phyloP scores from a whole-genome alignment of 2,888 invertebrate species.

The Synergus umbraculus region DNA sequence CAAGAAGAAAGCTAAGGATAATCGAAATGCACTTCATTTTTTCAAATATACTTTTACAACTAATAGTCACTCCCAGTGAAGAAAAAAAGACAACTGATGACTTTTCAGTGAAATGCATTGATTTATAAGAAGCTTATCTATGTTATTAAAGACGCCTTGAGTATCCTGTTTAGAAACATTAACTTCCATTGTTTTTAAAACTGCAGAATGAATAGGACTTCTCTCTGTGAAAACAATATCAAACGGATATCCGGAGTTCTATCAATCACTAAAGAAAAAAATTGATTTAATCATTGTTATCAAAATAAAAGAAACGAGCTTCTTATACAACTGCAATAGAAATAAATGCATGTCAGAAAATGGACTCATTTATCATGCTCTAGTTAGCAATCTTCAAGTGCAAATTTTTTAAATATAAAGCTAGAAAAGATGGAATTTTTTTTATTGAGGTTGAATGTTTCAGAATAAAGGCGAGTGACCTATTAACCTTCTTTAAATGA shows the following conservation, averaged over 20 bases:
- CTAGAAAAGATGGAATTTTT: background rate
- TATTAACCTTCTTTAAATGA: background rate
- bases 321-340: background rate
- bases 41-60: background rate
- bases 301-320: background rate
- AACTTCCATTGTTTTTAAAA: background rate
- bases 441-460: background rate
- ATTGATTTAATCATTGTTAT: background rate
- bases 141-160: background rate
- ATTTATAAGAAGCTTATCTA: background rate
- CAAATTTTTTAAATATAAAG: background rate
- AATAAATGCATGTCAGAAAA: background rate
- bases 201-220: background rate
- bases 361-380: background rate
- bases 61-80: background rate
- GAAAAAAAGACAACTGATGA: background rate
- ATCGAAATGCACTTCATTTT: constrained; percentile 1
- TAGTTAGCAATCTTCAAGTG: background rate
- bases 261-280: background rate
- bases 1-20: background rate
- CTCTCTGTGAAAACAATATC: constrained; percentile 10
- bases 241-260: background rate
- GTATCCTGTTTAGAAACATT: constrained; percentile 25
- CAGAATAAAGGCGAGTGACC: background rate
- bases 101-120: background rate